Evolutionary conservation across 2,113 vertebrate genomes (phyloP).

Genomic region (Semnornis frantzii): DNA sequence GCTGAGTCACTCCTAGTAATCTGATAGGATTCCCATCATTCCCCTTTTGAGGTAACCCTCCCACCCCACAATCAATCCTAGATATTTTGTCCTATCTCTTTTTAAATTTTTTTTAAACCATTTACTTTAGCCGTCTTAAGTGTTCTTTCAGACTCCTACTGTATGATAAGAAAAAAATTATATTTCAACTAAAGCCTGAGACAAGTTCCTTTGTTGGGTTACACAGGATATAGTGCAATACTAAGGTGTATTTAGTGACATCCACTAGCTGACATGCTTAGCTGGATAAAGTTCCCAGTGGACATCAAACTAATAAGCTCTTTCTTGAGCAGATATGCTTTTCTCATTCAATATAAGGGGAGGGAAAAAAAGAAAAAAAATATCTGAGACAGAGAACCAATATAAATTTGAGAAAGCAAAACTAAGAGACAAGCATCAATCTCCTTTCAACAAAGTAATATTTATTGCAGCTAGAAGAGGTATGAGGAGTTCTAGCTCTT

Average conservation of each 20-base stretch:
- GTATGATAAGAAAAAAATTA: neutral
- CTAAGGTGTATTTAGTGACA: neutral
- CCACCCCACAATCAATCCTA: neutral
- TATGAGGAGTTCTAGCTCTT: neutral
- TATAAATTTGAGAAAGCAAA: neutral
- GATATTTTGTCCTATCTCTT: neutral
- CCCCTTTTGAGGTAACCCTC: neutral
- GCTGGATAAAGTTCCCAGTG: neutral
- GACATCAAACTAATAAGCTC: neutral
- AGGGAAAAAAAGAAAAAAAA: neutral
- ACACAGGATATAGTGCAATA: neutral
- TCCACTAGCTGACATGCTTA: neutral
- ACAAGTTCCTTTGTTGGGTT: neutral
- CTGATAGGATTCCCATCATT: neutral
- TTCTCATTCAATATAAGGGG: neutral
- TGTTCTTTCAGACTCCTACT: neutral
- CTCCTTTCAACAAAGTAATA: neutral
- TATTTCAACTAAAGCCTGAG: neutral
- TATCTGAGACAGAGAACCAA: neutral
- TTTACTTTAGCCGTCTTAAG: neutral
- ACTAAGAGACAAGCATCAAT: neutral
- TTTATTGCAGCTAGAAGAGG: neutral
- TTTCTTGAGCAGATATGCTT: neutral
- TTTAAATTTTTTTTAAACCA: neutral
- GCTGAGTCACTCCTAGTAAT: neutral